Conservation (phyloP, 1,140 invertebrate species). For the Drosophila pectinifera region DNA sequence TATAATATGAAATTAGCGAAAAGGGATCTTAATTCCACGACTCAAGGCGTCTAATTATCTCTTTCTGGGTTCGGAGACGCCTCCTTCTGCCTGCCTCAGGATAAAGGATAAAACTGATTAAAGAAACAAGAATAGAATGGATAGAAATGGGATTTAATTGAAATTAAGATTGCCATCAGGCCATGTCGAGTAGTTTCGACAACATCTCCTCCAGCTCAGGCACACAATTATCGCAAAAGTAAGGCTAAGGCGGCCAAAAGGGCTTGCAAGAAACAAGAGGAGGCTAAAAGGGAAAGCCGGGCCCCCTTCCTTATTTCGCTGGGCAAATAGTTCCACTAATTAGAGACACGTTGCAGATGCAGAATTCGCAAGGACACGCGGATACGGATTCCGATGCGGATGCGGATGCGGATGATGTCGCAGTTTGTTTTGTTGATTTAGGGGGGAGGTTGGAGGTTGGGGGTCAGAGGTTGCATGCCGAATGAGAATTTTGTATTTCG, state of each 20-base stretch:
- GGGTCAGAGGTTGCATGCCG: conserved; percentile 34
- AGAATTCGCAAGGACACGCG: conserved; percentile 33
- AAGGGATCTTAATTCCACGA: too few relatives aligned
- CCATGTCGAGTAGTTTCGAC: background rate
- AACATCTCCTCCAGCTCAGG: conserved; percentile 22
- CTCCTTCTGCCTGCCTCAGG: too few relatives aligned
- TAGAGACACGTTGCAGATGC: conserved; percentile 44
- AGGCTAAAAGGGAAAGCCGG: too few relatives aligned
- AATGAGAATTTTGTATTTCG: conserved; percentile 35
- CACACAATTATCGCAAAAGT: conserved; percentile 27
- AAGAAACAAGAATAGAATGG: background rate
- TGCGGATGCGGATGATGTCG: conserved; percentile 38
- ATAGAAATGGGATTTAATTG: background rate
- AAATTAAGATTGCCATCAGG: background rate
- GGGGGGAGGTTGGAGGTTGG: background rate
- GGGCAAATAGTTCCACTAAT: conserved; percentile 52
- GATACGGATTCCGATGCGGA: conserved; percentile 23
- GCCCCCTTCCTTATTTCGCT: conserved; percentile 20
- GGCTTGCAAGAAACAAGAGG: background rate
- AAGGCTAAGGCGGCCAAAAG: background rate
- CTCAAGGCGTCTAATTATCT: too few relatives aligned
- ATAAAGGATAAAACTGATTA: too few relatives aligned
- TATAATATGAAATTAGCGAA: too few relatives aligned
- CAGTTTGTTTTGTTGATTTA: conserved; percentile 53
- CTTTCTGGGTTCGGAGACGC: too few relatives aligned